Conservation (phyloP, 2,797 vertebrate species). For the Pseudochromis fuscus region DNA sequence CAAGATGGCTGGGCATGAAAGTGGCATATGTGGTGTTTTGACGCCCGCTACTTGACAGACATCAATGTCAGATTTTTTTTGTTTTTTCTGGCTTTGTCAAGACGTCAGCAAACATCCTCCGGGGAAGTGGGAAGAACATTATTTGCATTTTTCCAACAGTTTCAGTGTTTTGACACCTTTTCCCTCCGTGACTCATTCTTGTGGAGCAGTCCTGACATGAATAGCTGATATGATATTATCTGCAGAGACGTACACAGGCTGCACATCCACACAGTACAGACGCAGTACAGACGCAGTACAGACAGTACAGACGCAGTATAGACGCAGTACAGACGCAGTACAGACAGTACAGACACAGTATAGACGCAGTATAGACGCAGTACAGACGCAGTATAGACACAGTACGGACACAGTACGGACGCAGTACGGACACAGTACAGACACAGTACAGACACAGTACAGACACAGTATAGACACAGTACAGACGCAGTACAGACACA, state of each 20-base stretch:
- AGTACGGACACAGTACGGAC: too few species aligned
- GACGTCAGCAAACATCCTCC: conserved; percentile 89
- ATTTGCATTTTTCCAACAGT: conserved; percentile 92
- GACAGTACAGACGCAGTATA: too few species aligned
- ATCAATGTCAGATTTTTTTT: conserved; percentile 90
- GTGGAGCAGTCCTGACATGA: conserved; percentile 88
- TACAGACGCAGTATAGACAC: too few species aligned
- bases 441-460: too few species aligned
- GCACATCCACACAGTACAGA: conserved; percentile 67
- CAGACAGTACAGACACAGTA: too few species aligned
- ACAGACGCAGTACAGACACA: too few species aligned
- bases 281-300: too few species aligned
- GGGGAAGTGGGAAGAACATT: conserved; percentile 86
- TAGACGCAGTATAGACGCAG: too few species aligned
- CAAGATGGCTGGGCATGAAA: conserved; percentile 66
- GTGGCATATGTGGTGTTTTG: conserved; percentile 73
- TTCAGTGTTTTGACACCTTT: conserved; percentile 93
- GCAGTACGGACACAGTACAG: too few species aligned
- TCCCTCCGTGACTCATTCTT: conserved; percentile 82
- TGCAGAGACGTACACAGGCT: conserved; percentile 84
- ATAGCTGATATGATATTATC: conserved; percentile 88
- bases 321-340: too few species aligned
- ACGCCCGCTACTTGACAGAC: conserved; percentile 89
- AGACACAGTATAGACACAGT: too few species aligned
- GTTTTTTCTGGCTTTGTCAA: conserved; percentile 85